phyloP scores from a whole-genome alignment of 2,797 vertebrate species.

The Glossophaga mutica region DNA sequence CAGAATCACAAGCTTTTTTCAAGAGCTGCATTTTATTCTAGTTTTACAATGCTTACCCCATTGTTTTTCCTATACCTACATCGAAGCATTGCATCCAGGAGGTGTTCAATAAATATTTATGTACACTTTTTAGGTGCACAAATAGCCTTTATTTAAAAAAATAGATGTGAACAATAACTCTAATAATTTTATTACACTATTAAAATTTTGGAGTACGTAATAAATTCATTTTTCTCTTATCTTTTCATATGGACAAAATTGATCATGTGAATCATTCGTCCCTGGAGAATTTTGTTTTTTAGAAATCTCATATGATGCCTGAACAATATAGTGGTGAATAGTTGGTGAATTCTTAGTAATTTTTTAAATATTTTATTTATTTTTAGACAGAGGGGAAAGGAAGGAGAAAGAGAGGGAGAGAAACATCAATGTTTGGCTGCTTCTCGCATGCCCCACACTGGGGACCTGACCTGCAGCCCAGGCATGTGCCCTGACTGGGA shows the following conservation, averaged over 20 bases:
- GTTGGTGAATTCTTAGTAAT: not conserved
- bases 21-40: not conserved
- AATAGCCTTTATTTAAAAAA: not conserved
- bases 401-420: no score
- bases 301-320: not conserved
- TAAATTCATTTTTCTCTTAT: not conserved
- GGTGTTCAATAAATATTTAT: not conserved
- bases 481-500: no score
- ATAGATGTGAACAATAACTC: not conserved
- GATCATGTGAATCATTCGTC: not conserved
- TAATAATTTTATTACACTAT: not conserved
- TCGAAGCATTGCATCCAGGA: not conserved
- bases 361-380: not conserved
- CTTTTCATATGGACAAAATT: not conserved
- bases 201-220: not conserved
- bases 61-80: not conserved
- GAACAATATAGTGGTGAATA: not conserved
- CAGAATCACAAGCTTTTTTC: not conserved
- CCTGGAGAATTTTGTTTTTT: not conserved
- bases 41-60: not conserved
- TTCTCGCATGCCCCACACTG: no score
- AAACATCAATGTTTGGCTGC: no score
- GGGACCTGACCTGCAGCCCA: no score
- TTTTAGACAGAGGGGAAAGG: no score
- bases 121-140: not conserved